These are phyloP conservation scores for Bombyx mandarina DNA, from an alignment of 1,140 invertebrate species.

Conservation along the genomic window DNA sequence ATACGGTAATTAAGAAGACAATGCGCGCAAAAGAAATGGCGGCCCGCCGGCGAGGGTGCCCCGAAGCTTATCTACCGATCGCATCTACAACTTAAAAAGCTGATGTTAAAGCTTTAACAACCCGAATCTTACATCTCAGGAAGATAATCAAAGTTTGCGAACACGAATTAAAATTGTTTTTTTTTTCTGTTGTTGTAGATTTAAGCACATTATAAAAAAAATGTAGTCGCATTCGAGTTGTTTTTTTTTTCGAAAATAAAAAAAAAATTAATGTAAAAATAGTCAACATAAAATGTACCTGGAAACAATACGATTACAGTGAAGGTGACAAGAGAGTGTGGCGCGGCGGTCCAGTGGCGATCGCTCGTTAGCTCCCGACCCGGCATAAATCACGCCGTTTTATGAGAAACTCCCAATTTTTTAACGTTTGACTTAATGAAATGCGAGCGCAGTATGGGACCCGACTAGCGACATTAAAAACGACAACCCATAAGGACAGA, in stretches of 20 bases:
- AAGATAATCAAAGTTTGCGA: no score
- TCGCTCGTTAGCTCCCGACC: slow-evolving; percentile 62
- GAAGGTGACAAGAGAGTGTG: background rate
- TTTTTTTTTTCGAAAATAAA: no score
- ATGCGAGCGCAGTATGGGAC: slow-evolving; percentile 68
- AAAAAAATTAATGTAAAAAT: no score
- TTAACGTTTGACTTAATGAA: slow-evolving; percentile 62
- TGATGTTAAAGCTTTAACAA: no score
- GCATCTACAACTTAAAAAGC: slow-evolving; percentile 35
- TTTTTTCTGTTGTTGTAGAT: no score
- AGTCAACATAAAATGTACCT: no score
- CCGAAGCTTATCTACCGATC: slow-evolving; percentile 53
- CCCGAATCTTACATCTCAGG: no score
- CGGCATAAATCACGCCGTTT: slow-evolving; percentile 64
- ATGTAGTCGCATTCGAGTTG: no score
- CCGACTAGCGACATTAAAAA: slow-evolving; percentile 67
- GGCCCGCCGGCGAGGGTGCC: slow-evolving; percentile 16
- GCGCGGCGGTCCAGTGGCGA: slow-evolving; percentile 29
- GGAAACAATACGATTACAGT: no score
- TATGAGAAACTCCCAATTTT: slow-evolving; percentile 65
- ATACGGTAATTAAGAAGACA: slow-evolving; percentile 57
- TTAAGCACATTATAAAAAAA: no score
- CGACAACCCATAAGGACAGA: slow-evolving; percentile 62
- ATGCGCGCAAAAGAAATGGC: slow-evolving; percentile 23
- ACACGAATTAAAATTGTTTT: no score